Conservation (phyloP, 1,140 invertebrate species). For the Drosophila leontia region DNA sequence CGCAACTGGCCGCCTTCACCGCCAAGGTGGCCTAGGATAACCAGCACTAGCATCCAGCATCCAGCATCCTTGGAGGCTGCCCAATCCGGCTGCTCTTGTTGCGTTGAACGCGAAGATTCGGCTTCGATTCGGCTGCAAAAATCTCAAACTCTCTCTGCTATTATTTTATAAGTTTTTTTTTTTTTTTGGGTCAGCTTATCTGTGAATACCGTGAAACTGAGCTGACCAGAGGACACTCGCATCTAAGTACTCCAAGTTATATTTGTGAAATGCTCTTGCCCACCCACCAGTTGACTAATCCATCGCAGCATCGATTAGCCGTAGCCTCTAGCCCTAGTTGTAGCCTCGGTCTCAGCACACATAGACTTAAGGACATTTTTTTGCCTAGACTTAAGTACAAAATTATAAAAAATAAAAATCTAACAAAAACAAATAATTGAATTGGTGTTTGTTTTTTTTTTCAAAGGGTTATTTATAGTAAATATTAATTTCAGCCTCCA, state of each 20-base stretch:
- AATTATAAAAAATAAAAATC: constrained; percentile 16
- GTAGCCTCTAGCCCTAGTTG: constrained; percentile 11
- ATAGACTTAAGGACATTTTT: constrained; percentile 28
- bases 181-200: constrained; percentile 55
- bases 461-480: no score
- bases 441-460: background rate
- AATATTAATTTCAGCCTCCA: no score
- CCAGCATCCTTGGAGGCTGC: constrained; percentile 5
- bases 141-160: background rate
- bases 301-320: constrained; percentile 8
- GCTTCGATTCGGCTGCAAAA: constrained; percentile 17
- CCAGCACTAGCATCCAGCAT: no score
- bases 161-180: background rate
- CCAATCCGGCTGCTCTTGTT: constrained; percentile 56
- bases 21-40: constrained; percentile 56
- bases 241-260: constrained; percentile 63
- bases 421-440: constrained; percentile 2
- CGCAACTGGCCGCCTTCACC: constrained; percentile 75
- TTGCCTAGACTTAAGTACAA: constrained; percentile 26
- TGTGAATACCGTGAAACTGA: constrained; percentile 35
- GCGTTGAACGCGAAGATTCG: constrained; percentile 70
- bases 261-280: constrained; percentile 55
- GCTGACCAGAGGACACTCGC: constrained; percentile 23
- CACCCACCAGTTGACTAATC: constrained; percentile 62
- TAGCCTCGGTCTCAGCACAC: constrained; percentile 8